Percentiles rank a stretch among this genome's conserved stretches.
Evolutionary conservation across 2,113 vertebrate species (phyloP).

Genomic region (Macheiramphus alcinus): DNA sequence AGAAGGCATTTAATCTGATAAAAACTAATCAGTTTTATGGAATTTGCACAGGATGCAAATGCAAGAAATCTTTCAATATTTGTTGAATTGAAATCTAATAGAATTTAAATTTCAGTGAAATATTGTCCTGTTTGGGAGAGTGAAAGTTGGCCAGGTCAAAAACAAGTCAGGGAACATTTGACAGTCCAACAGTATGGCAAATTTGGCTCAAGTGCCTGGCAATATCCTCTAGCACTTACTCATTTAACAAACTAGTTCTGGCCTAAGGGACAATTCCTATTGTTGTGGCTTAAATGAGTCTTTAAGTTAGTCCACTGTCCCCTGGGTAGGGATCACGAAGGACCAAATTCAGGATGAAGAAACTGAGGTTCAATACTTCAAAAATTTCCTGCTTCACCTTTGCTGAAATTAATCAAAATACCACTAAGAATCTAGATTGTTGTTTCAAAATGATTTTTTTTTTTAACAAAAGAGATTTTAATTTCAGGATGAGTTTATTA

Average conservation of each 20-base stretch:
- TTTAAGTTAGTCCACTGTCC: neutral
- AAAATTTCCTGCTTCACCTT: neutral
- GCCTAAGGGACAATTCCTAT: neutral
- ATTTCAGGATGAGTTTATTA: neutral
- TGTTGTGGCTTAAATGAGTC: neutral
- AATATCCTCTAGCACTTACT: neutral
- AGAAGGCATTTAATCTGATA: neutral
- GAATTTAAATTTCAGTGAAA: neutral
- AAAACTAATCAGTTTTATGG: neutral
- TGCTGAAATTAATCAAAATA: neutral
- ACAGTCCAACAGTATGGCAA: neutral
- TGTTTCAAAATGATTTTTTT: neutral
- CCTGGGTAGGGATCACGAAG: neutral
- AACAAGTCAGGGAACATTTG: neutral
- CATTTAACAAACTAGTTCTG: neutral
- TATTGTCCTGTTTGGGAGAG: neutral
- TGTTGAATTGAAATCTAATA: neutral
- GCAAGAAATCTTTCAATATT: neutral
- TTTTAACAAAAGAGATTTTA: neutral
- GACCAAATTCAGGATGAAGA: neutral
- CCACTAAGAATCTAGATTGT: neutral
- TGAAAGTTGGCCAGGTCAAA: neutral
- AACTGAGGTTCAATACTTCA: neutral
- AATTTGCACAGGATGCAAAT: neutral
- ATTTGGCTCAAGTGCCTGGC: neutral